phyloP scores from a whole-genome alignment of 2,888 invertebrate species.

The Drosophila falleni region DNA sequence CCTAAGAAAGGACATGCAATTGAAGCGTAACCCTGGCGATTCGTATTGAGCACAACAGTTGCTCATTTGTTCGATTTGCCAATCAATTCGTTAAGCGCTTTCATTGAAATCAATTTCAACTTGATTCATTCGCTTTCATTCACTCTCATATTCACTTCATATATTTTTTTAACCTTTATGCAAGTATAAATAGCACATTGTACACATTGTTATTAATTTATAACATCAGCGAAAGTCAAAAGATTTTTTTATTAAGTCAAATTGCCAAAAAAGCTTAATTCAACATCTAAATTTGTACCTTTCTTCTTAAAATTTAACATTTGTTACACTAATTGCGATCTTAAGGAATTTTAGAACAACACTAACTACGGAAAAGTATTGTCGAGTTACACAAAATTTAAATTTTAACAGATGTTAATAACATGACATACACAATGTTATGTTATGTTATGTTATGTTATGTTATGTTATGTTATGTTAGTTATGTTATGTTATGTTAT shows the following conservation, averaged over 20 bases:
- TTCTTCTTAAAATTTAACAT: too few species aligned
- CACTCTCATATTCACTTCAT: not conserved
- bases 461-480: too few species aligned
- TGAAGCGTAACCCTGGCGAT: slow-evolving; percentile 35
- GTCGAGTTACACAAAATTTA: too few species aligned
- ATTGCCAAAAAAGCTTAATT: too few species aligned
- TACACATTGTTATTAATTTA: not conserved
- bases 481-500: too few species aligned
- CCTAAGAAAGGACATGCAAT: slow-evolving; percentile 43
- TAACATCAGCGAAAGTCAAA: not conserved
- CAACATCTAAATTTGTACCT: too few species aligned
- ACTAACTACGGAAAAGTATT: too few species aligned
- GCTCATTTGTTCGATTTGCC: slow-evolving; percentile 43
- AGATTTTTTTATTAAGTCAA: not conserved
- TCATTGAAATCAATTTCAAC: slow-evolving; percentile 51
- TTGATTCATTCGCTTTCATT: not conserved
- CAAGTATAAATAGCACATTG: not conserved
- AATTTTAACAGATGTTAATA: too few species aligned
- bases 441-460: too few species aligned
- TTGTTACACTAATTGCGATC: too few species aligned
- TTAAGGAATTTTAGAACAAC: too few species aligned
- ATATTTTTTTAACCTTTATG: not conserved
- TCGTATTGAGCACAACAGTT: slow-evolving; percentile 34
- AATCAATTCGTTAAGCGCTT: slow-evolving; percentile 51
- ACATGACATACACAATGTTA: too few species aligned